A percentile compares a stretch with the other conserved stretches of the same genome.
Conservation (phyloP, 1,140 invertebrate species). For the Meloidogyne hapla region DNA sequence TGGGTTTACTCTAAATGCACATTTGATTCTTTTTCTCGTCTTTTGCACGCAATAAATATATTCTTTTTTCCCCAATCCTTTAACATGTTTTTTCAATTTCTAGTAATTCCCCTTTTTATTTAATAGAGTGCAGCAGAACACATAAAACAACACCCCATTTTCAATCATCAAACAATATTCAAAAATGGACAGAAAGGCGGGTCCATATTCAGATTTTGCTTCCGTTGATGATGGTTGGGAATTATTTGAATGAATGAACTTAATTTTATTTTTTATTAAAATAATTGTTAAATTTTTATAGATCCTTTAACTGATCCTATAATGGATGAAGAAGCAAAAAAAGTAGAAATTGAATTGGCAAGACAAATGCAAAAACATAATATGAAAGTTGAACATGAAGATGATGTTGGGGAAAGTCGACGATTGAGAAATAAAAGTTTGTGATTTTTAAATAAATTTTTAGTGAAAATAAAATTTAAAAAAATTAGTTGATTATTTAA, state of each 20-base stretch:
- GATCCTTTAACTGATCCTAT: neutral
- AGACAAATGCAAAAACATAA: neutral
- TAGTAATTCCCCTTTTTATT: neutral
- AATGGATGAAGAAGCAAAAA: slow-evolving; percentile 1
- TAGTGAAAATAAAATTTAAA: too few species aligned
- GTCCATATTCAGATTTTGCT: slow-evolving; percentile 5
- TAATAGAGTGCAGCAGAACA: neutral
- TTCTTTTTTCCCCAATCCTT: neutral
- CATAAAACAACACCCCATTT: neutral
- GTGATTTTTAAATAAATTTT: neutral
- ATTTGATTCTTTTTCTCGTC: neutral
- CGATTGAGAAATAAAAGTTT: neutral
- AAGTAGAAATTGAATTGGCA: neutral
- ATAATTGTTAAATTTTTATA: neutral
- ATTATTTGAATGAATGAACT: too few species aligned
- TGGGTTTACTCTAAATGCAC: neutral
- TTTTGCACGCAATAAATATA: neutral
- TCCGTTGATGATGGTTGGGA: neutral
- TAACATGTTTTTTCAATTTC: neutral
- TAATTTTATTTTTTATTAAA: neutral
- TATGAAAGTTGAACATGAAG: neutral
- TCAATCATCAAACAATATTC: neutral
- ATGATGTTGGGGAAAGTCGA: neutral
- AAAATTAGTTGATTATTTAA: too few species aligned
- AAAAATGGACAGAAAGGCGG: neutral